Evolutionary conservation across 1,140 invertebrate species (phyloP).

Genomic region (Lasioglossum albipes): DNA sequence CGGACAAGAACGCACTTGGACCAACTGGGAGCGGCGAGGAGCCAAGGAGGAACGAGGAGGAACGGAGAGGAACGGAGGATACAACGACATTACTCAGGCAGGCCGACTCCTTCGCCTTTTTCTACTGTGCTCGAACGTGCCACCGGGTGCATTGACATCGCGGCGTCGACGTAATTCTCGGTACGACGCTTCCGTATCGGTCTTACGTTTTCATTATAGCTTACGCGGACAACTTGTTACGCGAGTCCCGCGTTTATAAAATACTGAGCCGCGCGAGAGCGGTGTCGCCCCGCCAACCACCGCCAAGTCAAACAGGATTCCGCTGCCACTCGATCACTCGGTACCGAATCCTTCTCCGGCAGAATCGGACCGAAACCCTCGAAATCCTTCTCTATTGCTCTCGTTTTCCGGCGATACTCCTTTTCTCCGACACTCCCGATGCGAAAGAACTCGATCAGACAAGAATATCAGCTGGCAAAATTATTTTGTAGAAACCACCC

Average conservation of each 20-base stretch:
- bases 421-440: too few relatives aligned
- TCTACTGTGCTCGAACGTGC: constrained; percentile 25
- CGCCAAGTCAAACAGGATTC: too few relatives aligned
- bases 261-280: neutral
- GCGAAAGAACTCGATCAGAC: too few relatives aligned
- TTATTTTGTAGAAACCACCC: too few relatives aligned
- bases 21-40: constrained; percentile 18
- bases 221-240: constrained; percentile 40
- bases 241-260: constrained; percentile 29
- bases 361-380: neutral
- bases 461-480: too few relatives aligned
- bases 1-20: constrained; percentile 51
- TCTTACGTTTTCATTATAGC: constrained; percentile 43
- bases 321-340: neutral
- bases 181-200: constrained; percentile 44
- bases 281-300: too few relatives aligned
- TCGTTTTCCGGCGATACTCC: too few relatives aligned
- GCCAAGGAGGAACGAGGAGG: too few relatives aligned
- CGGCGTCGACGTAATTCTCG: constrained; percentile 35
- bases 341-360: neutral
- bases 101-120: constrained; percentile 41
- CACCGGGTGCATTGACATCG: constrained; percentile 45
- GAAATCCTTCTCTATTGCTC: too few relatives aligned
- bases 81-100: constrained; percentile 44
- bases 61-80: too few relatives aligned